These are phyloP conservation scores for Rhegmatorhina hoffmannsi DNA, from an alignment of 2,113 vertebrate genomes.

Conservation along the genomic window DNA sequence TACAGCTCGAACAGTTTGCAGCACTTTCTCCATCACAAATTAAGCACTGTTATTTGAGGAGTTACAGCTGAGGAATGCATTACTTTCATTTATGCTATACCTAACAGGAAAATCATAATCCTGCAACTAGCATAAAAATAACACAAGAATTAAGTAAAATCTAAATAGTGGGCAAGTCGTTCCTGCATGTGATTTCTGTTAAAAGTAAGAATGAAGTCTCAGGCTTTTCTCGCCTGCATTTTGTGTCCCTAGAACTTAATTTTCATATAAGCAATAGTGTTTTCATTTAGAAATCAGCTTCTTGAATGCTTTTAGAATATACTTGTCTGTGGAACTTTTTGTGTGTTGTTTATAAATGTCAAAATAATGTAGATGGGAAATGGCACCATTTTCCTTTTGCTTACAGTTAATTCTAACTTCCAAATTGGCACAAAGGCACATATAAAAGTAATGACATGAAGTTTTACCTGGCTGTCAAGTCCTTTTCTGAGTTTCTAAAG, in stretches of 20 bases:
- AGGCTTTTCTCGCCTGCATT: background rate
- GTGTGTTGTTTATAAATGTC: background rate
- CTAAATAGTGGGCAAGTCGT: background rate
- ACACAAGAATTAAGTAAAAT: background rate
- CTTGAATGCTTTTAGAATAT: background rate
- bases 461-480: background rate
- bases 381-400: background rate
- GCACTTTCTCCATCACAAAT: background rate
- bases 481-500: background rate
- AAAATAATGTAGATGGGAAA: background rate
- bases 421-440: background rate
- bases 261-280: background rate
- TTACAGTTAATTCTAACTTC: background rate
- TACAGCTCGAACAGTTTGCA: background rate
- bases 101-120: background rate
- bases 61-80: background rate
- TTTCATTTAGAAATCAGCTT: background rate
- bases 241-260: background rate
- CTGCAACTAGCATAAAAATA: background rate
- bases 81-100: background rate
- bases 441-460: background rate
- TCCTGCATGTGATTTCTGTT: background rate
- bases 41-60: background rate
- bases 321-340: background rate
- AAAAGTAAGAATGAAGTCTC: background rate